Conservation (phyloP, 2,113 vertebrate genomes). For the Zootoca vivipara region DNA sequence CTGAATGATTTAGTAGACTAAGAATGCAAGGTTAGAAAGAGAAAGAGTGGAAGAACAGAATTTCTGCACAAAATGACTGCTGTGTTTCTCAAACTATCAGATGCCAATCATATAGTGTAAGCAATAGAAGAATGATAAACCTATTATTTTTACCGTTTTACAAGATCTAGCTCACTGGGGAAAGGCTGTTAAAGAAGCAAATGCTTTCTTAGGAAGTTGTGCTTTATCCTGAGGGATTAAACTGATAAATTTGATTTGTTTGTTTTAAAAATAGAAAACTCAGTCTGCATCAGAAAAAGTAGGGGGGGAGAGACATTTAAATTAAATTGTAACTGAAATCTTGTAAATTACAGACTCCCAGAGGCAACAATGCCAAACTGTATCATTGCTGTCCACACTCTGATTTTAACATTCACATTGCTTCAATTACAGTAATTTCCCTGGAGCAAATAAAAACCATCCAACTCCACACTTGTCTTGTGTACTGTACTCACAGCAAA, state of each 20-base stretch:
- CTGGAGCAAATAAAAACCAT: neutral
- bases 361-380: neutral
- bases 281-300: neutral
- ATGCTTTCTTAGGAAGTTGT: neutral
- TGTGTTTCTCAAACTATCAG: neutral
- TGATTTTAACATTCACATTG: neutral
- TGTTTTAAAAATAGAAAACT: conserved; percentile 1
- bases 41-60: neutral
- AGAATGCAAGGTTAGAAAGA: neutral
- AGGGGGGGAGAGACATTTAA: neutral
- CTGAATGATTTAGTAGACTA: neutral
- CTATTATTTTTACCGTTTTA: neutral
- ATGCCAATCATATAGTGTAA: neutral
- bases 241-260: neutral
- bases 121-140: neutral
- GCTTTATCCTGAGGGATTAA: conserved; percentile 7
- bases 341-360: neutral
- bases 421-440: neutral
- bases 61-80: neutral
- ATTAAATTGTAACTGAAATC: conserved; percentile 1
- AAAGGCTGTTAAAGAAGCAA: neutral
- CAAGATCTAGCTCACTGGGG: neutral
- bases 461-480: neutral
- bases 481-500: neutral
- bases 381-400: neutral